Evolutionary conservation across 2,888 invertebrate genomes (phyloP), one percentile per base, ranked within the genome.

Genomic region (Himalopsyche japonica): DNA sequence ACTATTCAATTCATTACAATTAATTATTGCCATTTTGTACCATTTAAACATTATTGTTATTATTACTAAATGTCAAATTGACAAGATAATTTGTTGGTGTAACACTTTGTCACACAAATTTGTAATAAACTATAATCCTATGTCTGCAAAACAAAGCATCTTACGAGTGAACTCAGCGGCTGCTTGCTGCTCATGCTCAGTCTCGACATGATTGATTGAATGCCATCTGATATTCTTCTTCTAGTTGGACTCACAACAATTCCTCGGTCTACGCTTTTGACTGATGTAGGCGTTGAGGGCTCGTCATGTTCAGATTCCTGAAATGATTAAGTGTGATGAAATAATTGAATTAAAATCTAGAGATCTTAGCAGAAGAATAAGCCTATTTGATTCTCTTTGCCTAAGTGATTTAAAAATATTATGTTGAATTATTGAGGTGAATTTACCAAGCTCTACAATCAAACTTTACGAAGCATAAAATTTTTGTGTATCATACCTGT

Each of bases 201-300:
- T 88, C 95, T 95, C 79, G 95, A 96, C 93, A 98, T 97, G 79
- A 98, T 95, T 32, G 96, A 96, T 89, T 97, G 97, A 86, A 98
- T 97, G 0, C 97, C 97, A 88, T 96, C 95, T 0, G 97, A 97
- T 87, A 98, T 96, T 86, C 96, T 93, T 87, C 95, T 93, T 78
- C 95, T 94, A 3, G 92, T 94, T 87, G 94, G 95, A 88, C 93
- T 94, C 32, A 92, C 87, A 49, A 89, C 88, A 70, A 88, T 88
- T 37, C 86, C 82, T 91, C 47, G 92, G 24, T 87, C 86, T 15
- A 86, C 81, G 48, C 27, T 83, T 43, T 86, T 86, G 10, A 90
- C 89, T 78, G 90, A 90, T 70, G 80, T 82, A 3, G 86, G 81
- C 3, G 84, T 81, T 30, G 83, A 47, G 12, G 83, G 82, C n/a